A percentile compares a stretch with the other conserved stretches of the same genome.
Evolutionary conservation across 2,113 vertebrate species (phyloP).

Genomic region (Nansenia antarctica): DNA sequence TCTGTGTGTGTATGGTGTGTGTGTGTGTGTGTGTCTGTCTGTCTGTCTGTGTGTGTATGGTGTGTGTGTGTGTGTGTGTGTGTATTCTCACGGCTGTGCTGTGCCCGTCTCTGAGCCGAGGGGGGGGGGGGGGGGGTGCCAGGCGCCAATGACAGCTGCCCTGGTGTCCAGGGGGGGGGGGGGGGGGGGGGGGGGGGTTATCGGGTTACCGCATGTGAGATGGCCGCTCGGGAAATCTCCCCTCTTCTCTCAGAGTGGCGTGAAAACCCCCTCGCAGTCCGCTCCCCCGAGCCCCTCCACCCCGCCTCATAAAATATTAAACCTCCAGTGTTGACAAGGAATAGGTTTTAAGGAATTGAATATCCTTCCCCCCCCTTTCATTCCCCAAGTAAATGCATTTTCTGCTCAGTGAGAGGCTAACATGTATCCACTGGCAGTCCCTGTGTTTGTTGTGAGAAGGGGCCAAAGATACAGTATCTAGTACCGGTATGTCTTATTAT

Average conservation of each 20-base stretch:
- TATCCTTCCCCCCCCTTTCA: conserved; percentile 73
- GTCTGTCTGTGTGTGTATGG: too few species aligned
- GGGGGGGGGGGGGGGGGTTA: conserved; percentile 31
- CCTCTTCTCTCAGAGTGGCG: conserved; percentile 74
- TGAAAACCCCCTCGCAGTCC: conserved; percentile 74
- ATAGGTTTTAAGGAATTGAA: conserved; percentile 86
- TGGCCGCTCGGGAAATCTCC: conserved; percentile 67
- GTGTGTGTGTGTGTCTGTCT: not conserved
- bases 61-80: too few species aligned
- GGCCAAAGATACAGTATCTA: conserved; percentile 33
- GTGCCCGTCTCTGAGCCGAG: too few species aligned
- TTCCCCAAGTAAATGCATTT: conserved; percentile 78
- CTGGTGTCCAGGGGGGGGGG: too few species aligned
- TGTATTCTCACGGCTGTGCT: too few species aligned
- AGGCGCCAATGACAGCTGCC: too few species aligned
- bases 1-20: too few species aligned
- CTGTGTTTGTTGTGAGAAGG: conserved; percentile 36
- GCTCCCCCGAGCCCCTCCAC: conserved; percentile 75
- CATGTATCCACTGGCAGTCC: conserved; percentile 41
- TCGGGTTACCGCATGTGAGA: conserved; percentile 70
- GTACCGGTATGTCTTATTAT: too few species aligned
- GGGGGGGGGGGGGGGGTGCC: not conserved
- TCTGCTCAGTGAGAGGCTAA: conserved; percentile 44
- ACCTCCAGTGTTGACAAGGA: conserved; percentile 82
- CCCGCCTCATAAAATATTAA: conserved; percentile 88